Conservation (phyloP, 2,113 vertebrate genomes). For the Syrmaticus mikado region DNA sequence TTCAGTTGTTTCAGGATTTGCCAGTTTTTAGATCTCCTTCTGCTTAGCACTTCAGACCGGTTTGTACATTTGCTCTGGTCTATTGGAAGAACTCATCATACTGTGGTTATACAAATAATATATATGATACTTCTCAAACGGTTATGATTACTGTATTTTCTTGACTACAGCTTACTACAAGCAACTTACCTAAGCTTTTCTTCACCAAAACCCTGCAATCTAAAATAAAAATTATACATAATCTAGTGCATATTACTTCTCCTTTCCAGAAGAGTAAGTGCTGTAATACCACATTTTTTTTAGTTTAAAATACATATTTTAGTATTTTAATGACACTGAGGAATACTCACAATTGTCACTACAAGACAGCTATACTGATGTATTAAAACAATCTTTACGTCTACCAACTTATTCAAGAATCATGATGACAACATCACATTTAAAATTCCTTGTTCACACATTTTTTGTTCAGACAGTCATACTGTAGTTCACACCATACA, state of each 20-base stretch:
- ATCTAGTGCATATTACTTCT: neutral
- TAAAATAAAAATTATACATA: neutral
- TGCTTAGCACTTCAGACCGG: neutral
- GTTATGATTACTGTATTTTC: neutral
- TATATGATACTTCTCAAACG: neutral
- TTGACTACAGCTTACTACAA: neutral
- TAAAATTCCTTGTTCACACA: neutral
- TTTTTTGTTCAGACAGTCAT: slow-evolving; percentile 48
- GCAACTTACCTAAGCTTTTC: neutral
- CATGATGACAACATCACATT: neutral
- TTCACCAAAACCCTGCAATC: neutral
- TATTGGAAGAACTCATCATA: neutral
- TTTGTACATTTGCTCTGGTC: neutral
- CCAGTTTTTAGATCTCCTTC: neutral
- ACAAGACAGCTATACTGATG: neutral
- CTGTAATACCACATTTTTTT: neutral
- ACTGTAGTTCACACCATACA: slow-evolving; percentile 81
- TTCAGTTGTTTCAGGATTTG: neutral
- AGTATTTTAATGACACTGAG: neutral
- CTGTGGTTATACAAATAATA: neutral
- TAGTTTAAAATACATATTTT: neutral
- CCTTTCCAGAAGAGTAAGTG: neutral
- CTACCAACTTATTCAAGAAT: neutral
- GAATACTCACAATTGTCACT: neutral
- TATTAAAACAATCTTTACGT: neutral